Conservation (phyloP, 2,113 vertebrate genomes). For the Bufo bufo region DNA sequence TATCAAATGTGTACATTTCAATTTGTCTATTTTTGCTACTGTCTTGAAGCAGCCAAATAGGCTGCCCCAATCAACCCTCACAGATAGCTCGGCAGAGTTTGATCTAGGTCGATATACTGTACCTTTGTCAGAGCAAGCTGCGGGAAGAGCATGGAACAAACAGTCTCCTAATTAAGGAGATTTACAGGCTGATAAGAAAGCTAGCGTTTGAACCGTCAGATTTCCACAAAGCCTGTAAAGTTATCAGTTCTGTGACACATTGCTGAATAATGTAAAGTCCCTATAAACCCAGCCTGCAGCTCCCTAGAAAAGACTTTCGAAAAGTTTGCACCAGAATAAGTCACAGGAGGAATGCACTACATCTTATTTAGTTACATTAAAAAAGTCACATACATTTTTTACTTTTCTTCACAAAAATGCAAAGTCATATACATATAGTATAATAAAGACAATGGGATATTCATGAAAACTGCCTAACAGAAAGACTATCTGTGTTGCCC, state of each 20-base stretch:
- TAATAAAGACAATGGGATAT: too few species aligned
- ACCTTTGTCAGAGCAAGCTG: conserved; percentile 45
- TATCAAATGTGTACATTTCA: conserved; percentile 21
- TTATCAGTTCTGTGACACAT: conserved; percentile 37
- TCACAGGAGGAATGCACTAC: not conserved
- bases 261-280: conserved; percentile 48
- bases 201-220: conserved; percentile 40
- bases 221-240: conserved; percentile 44
- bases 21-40: conserved; percentile 16
- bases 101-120: conserved; percentile 48
- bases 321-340: not conserved
- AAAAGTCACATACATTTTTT: too few species aligned
- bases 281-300: conserved; percentile 1
- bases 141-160: conserved; percentile 37
- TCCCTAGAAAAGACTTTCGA: not conserved
- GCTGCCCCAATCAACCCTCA: conserved; percentile 18
- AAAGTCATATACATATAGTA: too few species aligned
- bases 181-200: conserved; percentile 53
- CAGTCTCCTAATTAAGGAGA: conserved; percentile 54
- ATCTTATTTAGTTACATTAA: too few species aligned
- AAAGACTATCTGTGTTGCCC: too few species aligned
- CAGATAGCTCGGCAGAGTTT: conserved; percentile 33
- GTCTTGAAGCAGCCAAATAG: conserved; percentile 43
- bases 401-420: too few species aligned
- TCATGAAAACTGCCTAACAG: too few species aligned